Percentiles rank a stretch among this genome's conserved stretches.
phyloP scores from a whole-genome alignment of 2,113 vertebrate species.

The Ifrita kowaldi region DNA sequence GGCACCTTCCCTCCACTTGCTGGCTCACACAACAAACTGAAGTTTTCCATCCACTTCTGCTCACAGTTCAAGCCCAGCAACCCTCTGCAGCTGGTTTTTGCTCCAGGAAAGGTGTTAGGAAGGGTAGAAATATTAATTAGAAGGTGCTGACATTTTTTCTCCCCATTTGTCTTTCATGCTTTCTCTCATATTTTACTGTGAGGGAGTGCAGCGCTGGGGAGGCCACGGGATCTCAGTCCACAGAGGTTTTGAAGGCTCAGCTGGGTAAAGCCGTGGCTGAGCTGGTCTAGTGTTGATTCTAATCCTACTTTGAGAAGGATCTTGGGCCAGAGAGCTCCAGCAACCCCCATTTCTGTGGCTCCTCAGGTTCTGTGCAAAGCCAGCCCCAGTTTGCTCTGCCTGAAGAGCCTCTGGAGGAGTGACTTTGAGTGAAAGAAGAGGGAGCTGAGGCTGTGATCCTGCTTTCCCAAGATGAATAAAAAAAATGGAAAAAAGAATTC shows the following conservation, averaged over 20 bases:
- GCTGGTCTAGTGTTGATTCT: not conserved
- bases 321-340: not conserved
- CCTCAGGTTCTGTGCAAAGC: not conserved
- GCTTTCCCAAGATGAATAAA: not conserved
- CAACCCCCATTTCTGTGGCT: not conserved
- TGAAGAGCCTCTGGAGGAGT: not conserved
- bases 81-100: rapidly evolving
- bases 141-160: not conserved
- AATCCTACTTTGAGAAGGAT: not conserved
- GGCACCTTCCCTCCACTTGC: not conserved
- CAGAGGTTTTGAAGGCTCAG: not conserved
- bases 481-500: not conserved
- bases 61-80: not conserved
- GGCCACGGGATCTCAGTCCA: rapidly evolving
- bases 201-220: not conserved
- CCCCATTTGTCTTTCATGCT: not conserved
- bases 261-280: not conserved
- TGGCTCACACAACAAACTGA: not conserved
- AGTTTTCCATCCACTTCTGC: not conserved
- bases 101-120: not conserved
- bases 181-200: rapidly evolving
- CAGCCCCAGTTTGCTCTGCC: not conserved
- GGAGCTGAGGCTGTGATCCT: not conserved
- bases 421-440: not conserved
- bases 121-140: not conserved